Conservation (phyloP, 2,888 invertebrate species). For the Odontomyia ornata region DNA sequence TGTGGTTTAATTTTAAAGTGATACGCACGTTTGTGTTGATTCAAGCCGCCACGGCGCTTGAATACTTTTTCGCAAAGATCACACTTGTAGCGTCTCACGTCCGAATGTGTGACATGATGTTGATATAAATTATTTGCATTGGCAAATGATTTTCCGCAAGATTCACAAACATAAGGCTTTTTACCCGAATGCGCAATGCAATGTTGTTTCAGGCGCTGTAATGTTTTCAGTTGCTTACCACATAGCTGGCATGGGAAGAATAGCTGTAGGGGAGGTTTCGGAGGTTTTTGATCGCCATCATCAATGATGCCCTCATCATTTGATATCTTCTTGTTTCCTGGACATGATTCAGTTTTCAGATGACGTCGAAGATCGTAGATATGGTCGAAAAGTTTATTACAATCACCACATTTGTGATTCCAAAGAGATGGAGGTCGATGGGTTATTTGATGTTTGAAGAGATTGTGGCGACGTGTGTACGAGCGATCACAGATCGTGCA, state of each 20-base stretch:
- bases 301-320: not conserved
- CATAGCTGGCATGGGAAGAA: constrained; percentile 50
- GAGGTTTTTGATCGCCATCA: not conserved
- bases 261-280: constrained; percentile 24
- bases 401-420: constrained; percentile 53
- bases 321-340: not conserved
- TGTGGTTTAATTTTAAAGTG: constrained; percentile 62
- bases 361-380: constrained; percentile 51
- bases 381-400: constrained; percentile 50
- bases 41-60: constrained; percentile 61
- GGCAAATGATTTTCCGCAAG: constrained; percentile 50
- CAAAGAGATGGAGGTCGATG: constrained; percentile 48
- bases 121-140: constrained; percentile 56
- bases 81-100: constrained; percentile 57
- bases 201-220: constrained; percentile 48
- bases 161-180: constrained; percentile 49
- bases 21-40: constrained; percentile 61
- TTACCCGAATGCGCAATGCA: constrained; percentile 45
- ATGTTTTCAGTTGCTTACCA: constrained; percentile 47
- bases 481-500: constrained; percentile 47
- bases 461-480: constrained; percentile 46
- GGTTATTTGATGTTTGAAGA: constrained; percentile 41
- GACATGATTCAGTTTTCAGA: constrained; percentile 46
- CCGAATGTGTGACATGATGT: constrained; percentile 61
- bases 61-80: constrained; percentile 58